Evolutionary conservation across 1,140 invertebrate genomes (phyloP).

Genomic region (fruit fly (Drosophila melanogaster)): DNA sequence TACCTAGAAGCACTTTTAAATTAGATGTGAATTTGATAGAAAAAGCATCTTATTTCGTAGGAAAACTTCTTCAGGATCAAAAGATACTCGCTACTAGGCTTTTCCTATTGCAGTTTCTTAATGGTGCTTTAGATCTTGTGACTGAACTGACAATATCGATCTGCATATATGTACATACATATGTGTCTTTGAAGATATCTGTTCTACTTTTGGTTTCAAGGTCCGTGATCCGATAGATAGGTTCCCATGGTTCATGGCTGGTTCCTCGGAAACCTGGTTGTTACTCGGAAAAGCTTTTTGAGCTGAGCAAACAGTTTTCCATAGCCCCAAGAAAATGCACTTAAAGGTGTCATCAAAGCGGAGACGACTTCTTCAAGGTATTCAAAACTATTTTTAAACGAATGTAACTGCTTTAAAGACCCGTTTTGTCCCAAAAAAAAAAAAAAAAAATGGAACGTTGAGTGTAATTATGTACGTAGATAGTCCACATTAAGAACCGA

Average conservation of each 20-base stretch:
- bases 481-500: too few relatives aligned
- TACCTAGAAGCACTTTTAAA: background rate
- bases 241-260: constrained; percentile 4
- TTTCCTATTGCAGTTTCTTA: too few relatives aligned
- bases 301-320: constrained; percentile 27
- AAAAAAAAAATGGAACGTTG: background rate
- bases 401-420: background rate
- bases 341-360: background rate
- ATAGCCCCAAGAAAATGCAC: constrained; percentile 2
- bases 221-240: background rate
- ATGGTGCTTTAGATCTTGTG: too few relatives aligned
- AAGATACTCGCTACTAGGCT: too few relatives aligned
- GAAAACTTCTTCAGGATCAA: background rate
- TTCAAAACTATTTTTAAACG: background rate
- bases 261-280: constrained; percentile 10
- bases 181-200: too few relatives aligned
- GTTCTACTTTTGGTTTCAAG: constrained; percentile 1
- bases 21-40: background rate
- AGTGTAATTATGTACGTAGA: background rate
- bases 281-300: constrained; percentile 11
- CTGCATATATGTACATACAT: too few relatives aligned
- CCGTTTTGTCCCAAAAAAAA: background rate
- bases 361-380: background rate
- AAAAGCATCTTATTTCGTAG: background rate
- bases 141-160: too few relatives aligned